These are phyloP conservation scores for Glaucomys volans DNA, from an alignment of 2,113 vertebrate species.

Conservation along the genomic window DNA sequence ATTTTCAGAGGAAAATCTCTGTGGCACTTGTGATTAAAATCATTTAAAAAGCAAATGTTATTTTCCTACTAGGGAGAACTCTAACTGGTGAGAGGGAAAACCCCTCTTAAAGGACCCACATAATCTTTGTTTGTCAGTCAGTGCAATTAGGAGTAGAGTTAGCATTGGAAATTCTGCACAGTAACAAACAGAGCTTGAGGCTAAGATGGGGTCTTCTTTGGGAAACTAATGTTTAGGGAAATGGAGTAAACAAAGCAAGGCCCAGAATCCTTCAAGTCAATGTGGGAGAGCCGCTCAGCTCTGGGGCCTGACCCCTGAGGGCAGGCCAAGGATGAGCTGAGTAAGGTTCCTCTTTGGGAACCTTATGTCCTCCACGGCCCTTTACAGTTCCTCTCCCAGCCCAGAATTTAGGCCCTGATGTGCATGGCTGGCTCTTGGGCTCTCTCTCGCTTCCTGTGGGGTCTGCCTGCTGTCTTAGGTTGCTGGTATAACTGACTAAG, in stretches of 20 bases:
- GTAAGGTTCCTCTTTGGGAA: background rate
- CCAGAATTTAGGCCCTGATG: background rate
- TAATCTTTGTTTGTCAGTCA: background rate
- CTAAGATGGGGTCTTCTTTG: background rate
- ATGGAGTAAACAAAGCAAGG: background rate
- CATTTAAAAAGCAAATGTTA: background rate
- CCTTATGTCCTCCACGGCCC: background rate
- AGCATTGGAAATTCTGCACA: background rate
- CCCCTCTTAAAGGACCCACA: background rate
- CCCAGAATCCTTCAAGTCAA: background rate
- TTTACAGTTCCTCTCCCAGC: background rate
- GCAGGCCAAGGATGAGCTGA: background rate
- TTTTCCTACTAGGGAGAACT: background rate
- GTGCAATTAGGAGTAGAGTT: background rate
- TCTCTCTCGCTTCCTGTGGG: background rate
- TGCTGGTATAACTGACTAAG: background rate
- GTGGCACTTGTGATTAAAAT: background rate
- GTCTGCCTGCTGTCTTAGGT: background rate
- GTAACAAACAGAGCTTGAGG: background rate
- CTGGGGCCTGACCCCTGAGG: background rate
- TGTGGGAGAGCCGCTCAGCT: background rate
- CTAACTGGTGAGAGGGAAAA: background rate
- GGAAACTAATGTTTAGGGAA: background rate
- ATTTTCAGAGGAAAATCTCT: slow-evolving; percentile 16
- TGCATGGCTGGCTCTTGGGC: background rate